phyloP scores from a whole-genome alignment of 1,140 invertebrate genomes.

The Carcinoscorpius rotundicauda region DNA sequence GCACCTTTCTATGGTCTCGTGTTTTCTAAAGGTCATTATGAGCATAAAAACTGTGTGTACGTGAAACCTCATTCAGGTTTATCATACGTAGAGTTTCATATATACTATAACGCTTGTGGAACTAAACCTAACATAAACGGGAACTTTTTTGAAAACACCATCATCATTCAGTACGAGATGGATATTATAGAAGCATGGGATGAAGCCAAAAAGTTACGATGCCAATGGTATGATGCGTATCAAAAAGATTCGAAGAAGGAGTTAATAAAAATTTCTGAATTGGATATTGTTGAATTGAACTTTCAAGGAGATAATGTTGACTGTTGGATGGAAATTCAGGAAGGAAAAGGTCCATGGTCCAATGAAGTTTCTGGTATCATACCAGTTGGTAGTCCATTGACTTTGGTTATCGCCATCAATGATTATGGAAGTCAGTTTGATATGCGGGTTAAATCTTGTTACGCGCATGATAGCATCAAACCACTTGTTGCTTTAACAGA shows the following conservation, averaged over 20 bases:
- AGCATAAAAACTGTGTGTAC: constrained; percentile 66
- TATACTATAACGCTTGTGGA: constrained; percentile 81
- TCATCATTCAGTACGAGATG: constrained; percentile 80
- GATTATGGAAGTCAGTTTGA: constrained; percentile 90
- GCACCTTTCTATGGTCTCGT: constrained; percentile 48
- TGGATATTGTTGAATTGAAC: constrained; percentile 85
- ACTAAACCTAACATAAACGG: constrained; percentile 53
- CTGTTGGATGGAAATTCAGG: constrained; percentile 95
- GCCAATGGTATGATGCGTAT: constrained; percentile 94
- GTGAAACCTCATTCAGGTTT: constrained; percentile 73
- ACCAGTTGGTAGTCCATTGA: constrained; percentile 71
- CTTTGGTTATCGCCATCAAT: constrained; percentile 84
- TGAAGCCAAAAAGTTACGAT: constrained; percentile 82
- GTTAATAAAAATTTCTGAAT: constrained; percentile 84
- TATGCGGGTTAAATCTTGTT: constrained; percentile 88
- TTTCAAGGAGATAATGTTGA: constrained; percentile 70
- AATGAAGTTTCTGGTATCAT: constrained; percentile 84
- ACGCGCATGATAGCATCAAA: constrained; percentile 70
- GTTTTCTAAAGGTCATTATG: constrained; percentile 78
- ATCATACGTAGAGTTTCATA: constrained; percentile 77
- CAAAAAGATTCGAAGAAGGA: constrained; percentile 74
- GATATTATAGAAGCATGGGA: constrained; percentile 90
- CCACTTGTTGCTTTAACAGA: constrained; percentile 84
- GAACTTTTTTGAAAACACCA: constrained; percentile 91
- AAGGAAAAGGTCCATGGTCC: constrained; percentile 88